Base-by-base conservation (phyloP, 1,140 invertebrate species). In the Prorops nasuta region DNA sequence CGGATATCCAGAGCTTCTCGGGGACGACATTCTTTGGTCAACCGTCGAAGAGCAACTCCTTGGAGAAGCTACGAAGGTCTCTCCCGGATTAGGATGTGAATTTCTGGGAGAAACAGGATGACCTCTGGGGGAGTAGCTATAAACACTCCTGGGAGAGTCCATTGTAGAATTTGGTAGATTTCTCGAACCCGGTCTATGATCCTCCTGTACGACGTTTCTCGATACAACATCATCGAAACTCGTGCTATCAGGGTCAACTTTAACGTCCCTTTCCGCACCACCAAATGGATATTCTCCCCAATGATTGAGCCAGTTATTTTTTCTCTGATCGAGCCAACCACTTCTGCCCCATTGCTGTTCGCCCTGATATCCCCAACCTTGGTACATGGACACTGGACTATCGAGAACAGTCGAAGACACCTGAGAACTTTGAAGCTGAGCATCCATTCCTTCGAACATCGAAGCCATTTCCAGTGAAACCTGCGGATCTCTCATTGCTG, bases 321-420 rank as follows among this genome's bases (percentile, higher is more conserved):
- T 75, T 28, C 64, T 57, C 32, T 74, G 76, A 19, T 75, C 69
- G 0, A 77, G 44, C 73, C 72, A 77, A 12, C 67, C 67, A 7
- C 66, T 60, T 16, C 70, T 56, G 16, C 54, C 65, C 71, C 74
- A 76, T 3, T 75, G 70, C 21, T 72, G 71, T 16, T 71, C 70
- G 21, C 60, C 65, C 37, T 77, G 70, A 47, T 76, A 74, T 19
- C 72, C 68, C 79, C 79, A 81, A 18, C 63, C 59, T 52, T 79
- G 77, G 49, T 80, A 80, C 72, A 80, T 79, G 3, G 78, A 78
- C 1, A 79, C 79, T 24, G 87, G 87, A 52, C 87, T 88, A 66
- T 90, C 87, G 49, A 88, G 67, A 3, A 90, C 88, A 1, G 88
- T 91, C 41, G 87, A 90, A 31, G 88, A 89, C 40, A 90, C 88